phyloP scores from a whole-genome alignment of 2,888 invertebrate genomes.

The Tenthredo distinguenda region DNA sequence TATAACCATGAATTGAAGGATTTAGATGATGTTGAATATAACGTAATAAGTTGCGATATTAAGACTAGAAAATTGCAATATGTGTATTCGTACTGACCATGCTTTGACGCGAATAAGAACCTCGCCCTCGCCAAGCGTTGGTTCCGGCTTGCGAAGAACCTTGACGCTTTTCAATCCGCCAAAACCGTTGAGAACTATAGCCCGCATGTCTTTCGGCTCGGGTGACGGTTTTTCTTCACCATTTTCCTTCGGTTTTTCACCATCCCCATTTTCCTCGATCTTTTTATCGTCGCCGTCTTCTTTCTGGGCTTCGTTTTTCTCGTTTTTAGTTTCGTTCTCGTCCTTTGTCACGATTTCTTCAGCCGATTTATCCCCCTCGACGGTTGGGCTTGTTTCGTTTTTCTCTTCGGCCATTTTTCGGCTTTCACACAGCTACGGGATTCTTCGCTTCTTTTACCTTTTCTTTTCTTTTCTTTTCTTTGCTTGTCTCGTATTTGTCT shows the following conservation, averaged over 20 bases:
- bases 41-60: neutral
- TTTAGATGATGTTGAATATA: neutral
- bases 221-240: conserved; percentile 72
- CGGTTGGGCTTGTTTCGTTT: conserved; percentile 75
- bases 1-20: neutral
- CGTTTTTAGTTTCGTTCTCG: conserved; percentile 71
- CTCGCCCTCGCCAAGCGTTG: conserved; percentile 85
- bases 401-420: conserved; percentile 75
- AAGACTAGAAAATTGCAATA: neutral
- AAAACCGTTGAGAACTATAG: conserved; percentile 91
- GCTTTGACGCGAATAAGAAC: conserved; percentile 91
- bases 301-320: conserved; percentile 76
- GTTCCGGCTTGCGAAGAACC: conserved; percentile 89
- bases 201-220: conserved; percentile 89
- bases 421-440: conserved; percentile 32
- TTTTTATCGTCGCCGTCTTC: conserved; percentile 80
- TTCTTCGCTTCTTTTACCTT: conserved; percentile 28
- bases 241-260: conserved; percentile 74
- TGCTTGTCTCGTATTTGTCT: neutral
- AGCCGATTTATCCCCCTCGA: conserved; percentile 80
- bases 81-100: conserved; percentile 84
- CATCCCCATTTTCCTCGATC: conserved; percentile 76
- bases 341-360: conserved; percentile 74
- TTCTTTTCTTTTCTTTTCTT: conserved; percentile 45
- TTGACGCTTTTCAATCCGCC: conserved; percentile 93